These are phyloP conservation scores for Gallirallus australis DNA, from an alignment of 2,797 vertebrate genomes.

Conservation along the genomic window DNA sequence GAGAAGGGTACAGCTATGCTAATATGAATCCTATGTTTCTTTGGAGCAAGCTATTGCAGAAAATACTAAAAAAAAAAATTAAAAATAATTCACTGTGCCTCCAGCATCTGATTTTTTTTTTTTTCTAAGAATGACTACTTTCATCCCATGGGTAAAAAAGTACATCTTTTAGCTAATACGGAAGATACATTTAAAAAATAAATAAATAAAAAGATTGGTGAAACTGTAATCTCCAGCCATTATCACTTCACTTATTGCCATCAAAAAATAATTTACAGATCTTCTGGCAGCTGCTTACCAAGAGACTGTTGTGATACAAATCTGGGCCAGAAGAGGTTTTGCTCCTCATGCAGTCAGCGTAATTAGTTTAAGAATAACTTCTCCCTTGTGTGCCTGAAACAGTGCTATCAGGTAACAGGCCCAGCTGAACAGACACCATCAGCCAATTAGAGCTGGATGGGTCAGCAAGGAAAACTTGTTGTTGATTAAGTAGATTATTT, in stretches of 20 bases:
- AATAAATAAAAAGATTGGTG: background rate
- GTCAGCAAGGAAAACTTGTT: background rate
- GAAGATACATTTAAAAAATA: background rate
- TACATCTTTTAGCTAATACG: background rate
- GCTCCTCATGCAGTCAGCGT: background rate
- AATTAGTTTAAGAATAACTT: constrained; percentile 44
- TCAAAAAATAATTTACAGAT: constrained; percentile 48
- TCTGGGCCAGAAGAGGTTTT: background rate
- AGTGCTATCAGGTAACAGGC: background rate
- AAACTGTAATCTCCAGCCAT: background rate
- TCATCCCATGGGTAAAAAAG: background rate
- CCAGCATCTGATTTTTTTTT: background rate
- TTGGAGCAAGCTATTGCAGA: background rate
- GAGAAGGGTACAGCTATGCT: background rate
- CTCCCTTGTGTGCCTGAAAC: background rate
- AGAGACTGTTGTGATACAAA: background rate
- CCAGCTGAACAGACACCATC: background rate
- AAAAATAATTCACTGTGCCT: background rate
- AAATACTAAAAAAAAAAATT: background rate
- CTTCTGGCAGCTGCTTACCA: background rate
- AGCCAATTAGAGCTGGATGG: background rate
- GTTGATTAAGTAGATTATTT: background rate
- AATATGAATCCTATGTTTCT: background rate
- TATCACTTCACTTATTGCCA: constrained; percentile 27
- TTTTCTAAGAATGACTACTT: background rate